Evolutionary conservation across 2,797 vertebrate species (phyloP), one percentile per base, ranked within the genome.

Genomic region (Intellagama lesueurii): DNA sequence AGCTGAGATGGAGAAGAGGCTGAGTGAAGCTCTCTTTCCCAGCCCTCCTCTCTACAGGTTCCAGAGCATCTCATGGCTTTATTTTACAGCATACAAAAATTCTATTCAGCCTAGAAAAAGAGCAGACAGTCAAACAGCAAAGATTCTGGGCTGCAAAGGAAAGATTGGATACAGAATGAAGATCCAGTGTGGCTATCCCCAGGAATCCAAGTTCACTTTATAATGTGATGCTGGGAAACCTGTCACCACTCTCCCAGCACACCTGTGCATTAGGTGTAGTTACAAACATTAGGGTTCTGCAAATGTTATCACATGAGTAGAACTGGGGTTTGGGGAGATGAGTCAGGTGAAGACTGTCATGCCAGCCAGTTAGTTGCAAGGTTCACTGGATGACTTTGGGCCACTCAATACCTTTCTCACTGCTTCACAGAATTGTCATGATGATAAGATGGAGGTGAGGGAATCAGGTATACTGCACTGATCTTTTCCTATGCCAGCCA

Each of bases 1-100:
- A 77, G 87, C 68, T 44, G 77, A 56, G 85, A 89, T 93, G 93
- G 90, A 88, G 49, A 90, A 64, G 52, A 64, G 47, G 86, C 79
- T 76, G 64, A 68, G 82, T 0, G 1, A 0, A 0, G 56, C 35
- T 30, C 0, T 26, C 64, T 68, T 30, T 8, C 66, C 69, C 32
- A 40, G 9, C 7, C 78, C 0, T 0, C 1, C 0, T 40, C 16
- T 56, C 30, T 4, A 0, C 35, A 87, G 86, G 32, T 24, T 24
- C 79, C 60, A 64, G 69, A 47, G 69, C 78, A 52, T 12, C 56
- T 77, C 78, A 49, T 69, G 87, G 86, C 70, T 88, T 88, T 89
- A 70, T 81, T 90, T 68, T 83, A 66, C n/a, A 49, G 0, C 6
- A 9, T 6, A 32, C 52, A 75, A n/a, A 72, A 24, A 16, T n/a